Percentiles rank a stretch among this genome's conserved stretches.
phyloP scores from a whole-genome alignment of 1,140 invertebrate species.

The Mycetomoellerius zeteki region DNA sequence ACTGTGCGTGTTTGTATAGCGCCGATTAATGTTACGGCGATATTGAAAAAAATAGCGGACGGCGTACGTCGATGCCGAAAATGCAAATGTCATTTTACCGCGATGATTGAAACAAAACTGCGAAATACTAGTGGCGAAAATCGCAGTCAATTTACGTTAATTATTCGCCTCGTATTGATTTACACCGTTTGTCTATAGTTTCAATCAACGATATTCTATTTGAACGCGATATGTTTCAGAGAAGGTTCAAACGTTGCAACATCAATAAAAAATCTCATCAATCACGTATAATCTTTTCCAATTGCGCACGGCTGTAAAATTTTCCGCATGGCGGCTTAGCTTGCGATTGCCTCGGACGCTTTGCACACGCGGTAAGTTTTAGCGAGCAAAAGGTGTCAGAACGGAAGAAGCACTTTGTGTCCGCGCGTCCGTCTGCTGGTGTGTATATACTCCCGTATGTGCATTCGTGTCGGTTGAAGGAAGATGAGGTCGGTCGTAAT shows the following conservation, averaged over 20 bases:
- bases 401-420: constrained; percentile 49
- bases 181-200: constrained; percentile 17
- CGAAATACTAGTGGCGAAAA: constrained; percentile 29
- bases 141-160: constrained; percentile 30
- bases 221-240: constrained; percentile 7
- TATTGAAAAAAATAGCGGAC: constrained; percentile 30
- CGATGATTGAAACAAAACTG: constrained; percentile 35
- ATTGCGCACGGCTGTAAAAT: constrained; percentile 21
- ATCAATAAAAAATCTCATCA: constrained; percentile 43
- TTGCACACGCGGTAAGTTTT: background rate
- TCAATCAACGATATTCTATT: constrained; percentile 40
- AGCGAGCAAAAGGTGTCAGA: background rate
- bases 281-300: constrained; percentile 46
- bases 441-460: background rate
- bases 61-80: background rate
- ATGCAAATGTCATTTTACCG: constrained; percentile 52
- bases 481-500: constrained; percentile 65
- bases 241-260: constrained; percentile 8
- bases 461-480: constrained; percentile 8
- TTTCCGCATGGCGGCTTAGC: background rate
- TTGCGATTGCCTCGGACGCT: background rate
- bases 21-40: constrained; percentile 56
- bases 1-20: constrained; percentile 15
- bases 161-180: constrained; percentile 41
- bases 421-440: background rate